Base-by-base conservation (phyloP, 1,140 invertebrate genomes). In the Pogonognathellus flavescens region DNA sequence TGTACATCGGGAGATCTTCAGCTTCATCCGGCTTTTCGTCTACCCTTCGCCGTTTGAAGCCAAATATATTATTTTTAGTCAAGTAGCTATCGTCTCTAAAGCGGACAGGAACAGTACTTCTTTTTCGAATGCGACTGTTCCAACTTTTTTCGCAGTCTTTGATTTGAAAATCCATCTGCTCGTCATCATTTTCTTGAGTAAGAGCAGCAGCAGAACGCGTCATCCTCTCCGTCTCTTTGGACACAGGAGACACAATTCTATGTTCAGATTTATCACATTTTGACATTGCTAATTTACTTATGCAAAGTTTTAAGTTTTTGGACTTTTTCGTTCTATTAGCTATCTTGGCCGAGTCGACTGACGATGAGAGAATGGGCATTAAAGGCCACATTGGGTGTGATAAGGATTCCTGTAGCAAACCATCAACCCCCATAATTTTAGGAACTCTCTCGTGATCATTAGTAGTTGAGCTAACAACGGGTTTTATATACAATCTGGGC, bases 51-150 rank as follows among this genome's bases (percentile, higher is more conserved):
- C 83, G 41, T 31, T 88, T 88, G 70, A 88, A 88, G 49, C 81
- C 82, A 66, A 88, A 88, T 14, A 88, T 70, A 50, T 50, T 76
- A 22, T 85, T 85, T 70, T 87, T 87, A 1, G 87, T 87, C 8
- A 86, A 60, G 52, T 83, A 87, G 20, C 53, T 62, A 14, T 86
- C 85, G 50, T 88, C 87, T n/a, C 87, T 62, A 57, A 84, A 88
- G 14, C 87, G 59, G 10, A 50, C 86, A 6, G 87, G 87, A 31
- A 88, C 84, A 4, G 72, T 84, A 50, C 87, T 85, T 41, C 81
- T 52, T 49, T 85, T 85, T 6, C 86, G 49, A 60, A 85, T 85
- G 5, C 86, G 84, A 52, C 60, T 87, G 25, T 85, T 80, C 86
- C 86, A 86, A 20, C 25, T 80, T 31, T 85, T 80, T 7, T 18